Conservation (phyloP, 2,888 invertebrate genomes). For the Brachynemurus nebulosus region DNA sequence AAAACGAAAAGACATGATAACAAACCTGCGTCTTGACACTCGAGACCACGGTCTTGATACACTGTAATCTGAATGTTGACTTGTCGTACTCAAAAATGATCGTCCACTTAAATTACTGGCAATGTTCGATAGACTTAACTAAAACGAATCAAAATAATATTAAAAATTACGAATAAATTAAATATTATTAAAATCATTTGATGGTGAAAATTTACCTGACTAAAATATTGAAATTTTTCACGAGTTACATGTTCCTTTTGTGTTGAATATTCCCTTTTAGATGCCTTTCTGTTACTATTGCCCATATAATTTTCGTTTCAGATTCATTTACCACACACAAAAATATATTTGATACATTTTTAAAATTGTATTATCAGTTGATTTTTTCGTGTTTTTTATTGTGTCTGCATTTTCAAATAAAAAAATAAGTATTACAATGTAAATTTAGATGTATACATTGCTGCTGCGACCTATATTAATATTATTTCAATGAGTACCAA, state of each 20-base stretch:
- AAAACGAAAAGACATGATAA: conserved; percentile 2
- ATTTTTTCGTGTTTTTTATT: too few relatives aligned
- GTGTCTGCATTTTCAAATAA: too few relatives aligned
- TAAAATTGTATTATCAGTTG: too few relatives aligned
- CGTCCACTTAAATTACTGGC: conserved; percentile 45
- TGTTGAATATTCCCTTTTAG: conserved; percentile 15
- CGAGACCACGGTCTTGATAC: conserved; percentile 52
- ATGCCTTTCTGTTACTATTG: conserved; percentile 28
- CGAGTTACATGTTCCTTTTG: conserved; percentile 6
- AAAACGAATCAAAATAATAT: conserved; percentile 22
- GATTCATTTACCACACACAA: too few relatives aligned
- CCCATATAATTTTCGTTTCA: conserved; percentile 26
- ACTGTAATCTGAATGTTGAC: conserved; percentile 45
- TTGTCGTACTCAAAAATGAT: conserved; percentile 42
- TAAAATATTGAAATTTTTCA: conserved; percentile 14
- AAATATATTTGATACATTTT: too few relatives aligned
- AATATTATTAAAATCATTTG: conserved; percentile 15
- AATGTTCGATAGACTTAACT: conserved; percentile 44
- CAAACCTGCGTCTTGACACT: conserved; percentile 49
- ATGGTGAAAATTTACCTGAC: conserved; percentile 18
- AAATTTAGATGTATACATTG: too few relatives aligned
- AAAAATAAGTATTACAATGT: too few relatives aligned
- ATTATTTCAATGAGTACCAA: too few relatives aligned
- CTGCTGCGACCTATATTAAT: too few relatives aligned
- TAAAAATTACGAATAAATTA: conserved; percentile 11